These are phyloP conservation scores for Phocoena sinus DNA, from an alignment of 2,113 vertebrate species.

Conservation along the genomic window DNA sequence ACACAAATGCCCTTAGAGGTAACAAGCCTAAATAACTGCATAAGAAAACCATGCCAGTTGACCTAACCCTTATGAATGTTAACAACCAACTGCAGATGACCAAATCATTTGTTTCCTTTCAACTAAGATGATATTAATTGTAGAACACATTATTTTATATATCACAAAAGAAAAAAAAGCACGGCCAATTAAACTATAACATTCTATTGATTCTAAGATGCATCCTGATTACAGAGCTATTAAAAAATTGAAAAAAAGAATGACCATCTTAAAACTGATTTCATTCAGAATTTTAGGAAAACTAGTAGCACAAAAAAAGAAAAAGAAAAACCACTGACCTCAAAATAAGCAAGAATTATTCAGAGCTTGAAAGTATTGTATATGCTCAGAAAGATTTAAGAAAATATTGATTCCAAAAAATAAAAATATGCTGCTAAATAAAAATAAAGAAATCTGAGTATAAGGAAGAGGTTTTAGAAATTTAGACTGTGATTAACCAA, in stretches of 20 bases:
- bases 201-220: neutral
- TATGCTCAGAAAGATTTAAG: neutral
- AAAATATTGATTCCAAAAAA: neutral
- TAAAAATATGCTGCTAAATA: neutral
- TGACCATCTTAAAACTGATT: neutral
- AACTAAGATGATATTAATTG: neutral
- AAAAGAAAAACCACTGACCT: neutral
- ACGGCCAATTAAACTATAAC: neutral
- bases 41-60: neutral
- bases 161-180: neutral
- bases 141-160: neutral
- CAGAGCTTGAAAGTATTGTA: neutral
- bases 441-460: neutral
- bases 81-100: neutral
- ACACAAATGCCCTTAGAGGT: neutral
- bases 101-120: neutral
- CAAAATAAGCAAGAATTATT: neutral
- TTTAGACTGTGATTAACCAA: neutral
- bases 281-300: constrained; percentile 15
- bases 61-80: neutral
- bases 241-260: neutral
- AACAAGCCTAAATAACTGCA: neutral
- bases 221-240: neutral
- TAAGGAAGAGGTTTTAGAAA: neutral
- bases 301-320: neutral